phyloP scores from a whole-genome alignment of 1,140 invertebrate genomes.

The Bombus confusus region DNA sequence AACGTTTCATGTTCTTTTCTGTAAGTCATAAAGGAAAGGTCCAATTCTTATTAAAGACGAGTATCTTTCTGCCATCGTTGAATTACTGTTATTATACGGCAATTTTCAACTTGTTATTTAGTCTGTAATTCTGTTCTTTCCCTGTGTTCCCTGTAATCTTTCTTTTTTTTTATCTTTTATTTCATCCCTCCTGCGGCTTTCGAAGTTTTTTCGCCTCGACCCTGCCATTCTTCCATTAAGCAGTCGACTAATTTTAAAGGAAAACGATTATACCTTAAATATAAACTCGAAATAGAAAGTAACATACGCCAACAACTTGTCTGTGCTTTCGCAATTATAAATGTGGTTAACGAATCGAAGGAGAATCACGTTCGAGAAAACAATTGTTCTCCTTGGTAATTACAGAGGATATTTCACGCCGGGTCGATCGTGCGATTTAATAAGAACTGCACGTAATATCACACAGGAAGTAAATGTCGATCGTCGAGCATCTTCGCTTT shows the following conservation, averaged over 20 bases:
- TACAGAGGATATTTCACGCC: background rate
- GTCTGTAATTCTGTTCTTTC: background rate
- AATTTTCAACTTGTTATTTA: background rate
- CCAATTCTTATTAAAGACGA: background rate
- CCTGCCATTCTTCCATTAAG: background rate
- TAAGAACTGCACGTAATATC: background rate
- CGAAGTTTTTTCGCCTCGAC: background rate
- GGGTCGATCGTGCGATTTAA: background rate
- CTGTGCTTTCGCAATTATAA: too few species aligned
- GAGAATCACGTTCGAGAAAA: background rate
- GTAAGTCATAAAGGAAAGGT: background rate
- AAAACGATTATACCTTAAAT: too few species aligned
- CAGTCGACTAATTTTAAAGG: background rate
- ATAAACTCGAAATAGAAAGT: too few species aligned
- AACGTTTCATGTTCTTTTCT: background rate
- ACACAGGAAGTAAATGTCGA: background rate
- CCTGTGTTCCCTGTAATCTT: background rate
- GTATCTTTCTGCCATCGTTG: background rate
- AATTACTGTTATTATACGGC: background rate
- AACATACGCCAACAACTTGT: too few species aligned
- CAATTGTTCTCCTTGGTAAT: background rate
- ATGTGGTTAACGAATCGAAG: too few species aligned
- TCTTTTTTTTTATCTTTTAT: too few species aligned
- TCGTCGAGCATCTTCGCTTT: too few species aligned
- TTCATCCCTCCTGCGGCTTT: background rate